These are phyloP conservation scores for Aeoliscus strigatus DNA, from an alignment of 2,797 vertebrate genomes.

Conservation along the genomic window DNA sequence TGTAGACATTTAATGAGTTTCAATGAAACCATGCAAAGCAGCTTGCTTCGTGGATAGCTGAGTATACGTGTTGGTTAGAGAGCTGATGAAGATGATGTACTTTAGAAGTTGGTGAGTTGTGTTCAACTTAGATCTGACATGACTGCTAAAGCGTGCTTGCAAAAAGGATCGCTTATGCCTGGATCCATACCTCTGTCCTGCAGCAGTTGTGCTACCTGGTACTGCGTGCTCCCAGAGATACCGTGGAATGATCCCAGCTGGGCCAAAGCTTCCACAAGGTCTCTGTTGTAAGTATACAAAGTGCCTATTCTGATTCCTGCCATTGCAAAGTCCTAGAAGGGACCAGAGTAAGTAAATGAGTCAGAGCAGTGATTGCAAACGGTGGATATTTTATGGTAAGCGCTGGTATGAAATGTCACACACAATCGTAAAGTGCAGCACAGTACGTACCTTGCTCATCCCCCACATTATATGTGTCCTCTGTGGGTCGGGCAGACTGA, in stretches of 20 bases:
- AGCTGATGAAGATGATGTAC: too few species aligned
- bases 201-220: conserved; percentile 86
- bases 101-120: too few species aligned
- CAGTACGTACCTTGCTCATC: conserved; percentile 83
- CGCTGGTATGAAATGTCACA: too few species aligned
- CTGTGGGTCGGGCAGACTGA: conserved; percentile 92
- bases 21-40: too few species aligned
- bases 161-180: background rate
- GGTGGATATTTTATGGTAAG: conserved; percentile 7
- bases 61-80: too few species aligned
- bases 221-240: conserved; percentile 82
- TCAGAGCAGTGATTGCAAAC: conserved; percentile 6
- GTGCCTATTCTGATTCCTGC: conserved; percentile 86
- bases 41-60: too few species aligned
- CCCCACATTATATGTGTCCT: conserved; percentile 96
- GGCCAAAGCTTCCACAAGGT: conserved; percentile 83
- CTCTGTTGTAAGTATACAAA: conserved; percentile 86
- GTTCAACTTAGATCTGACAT: too few species aligned
- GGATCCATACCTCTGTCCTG: conserved; percentile 79
- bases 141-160: too few species aligned
- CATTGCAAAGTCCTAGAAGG: conserved; percentile 87
- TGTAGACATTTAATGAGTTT: too few species aligned
- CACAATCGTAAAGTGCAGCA: conserved; percentile 7
- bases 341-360: conserved; percentile 6
- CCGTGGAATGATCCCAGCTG: conserved; percentile 84